Percentiles rank a stretch among this genome's conserved stretches.
phyloP scores from a whole-genome alignment of 2,888 invertebrate species.

The Dryococelus australis region DNA sequence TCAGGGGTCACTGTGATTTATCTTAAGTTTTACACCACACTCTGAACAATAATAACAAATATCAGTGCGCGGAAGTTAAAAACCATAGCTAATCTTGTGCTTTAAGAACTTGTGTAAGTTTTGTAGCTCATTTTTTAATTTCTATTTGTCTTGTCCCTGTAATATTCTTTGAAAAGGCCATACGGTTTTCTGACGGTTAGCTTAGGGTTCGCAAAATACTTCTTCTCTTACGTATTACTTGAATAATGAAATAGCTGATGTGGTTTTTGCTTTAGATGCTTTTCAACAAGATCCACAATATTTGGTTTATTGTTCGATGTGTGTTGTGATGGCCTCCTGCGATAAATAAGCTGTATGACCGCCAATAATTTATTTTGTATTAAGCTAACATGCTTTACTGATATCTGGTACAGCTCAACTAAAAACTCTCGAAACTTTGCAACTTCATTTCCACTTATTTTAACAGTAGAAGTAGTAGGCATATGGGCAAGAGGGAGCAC shows the following conservation, averaged over 20 bases:
- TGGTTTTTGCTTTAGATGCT: conserved; percentile 36
- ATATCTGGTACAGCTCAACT: conserved; percentile 27
- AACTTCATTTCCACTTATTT: background rate
- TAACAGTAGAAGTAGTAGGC: too few species aligned
- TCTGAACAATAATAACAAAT: conserved; percentile 43
- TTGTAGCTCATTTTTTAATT: conserved; percentile 24
- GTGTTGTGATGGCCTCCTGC: background rate
- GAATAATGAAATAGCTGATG: conserved; percentile 42
- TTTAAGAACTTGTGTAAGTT: conserved; percentile 44
- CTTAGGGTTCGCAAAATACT: conserved; percentile 39
- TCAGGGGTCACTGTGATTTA: conserved; percentile 33
- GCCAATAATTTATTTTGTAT: background rate
- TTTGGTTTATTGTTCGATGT: background rate
- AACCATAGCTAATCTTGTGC: conserved; percentile 37
- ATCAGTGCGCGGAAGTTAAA: conserved; percentile 42
- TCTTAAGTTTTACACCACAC: conserved; percentile 40
- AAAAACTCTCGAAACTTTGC: conserved; percentile 32
- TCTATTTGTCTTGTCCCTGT: background rate
- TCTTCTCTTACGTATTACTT: conserved; percentile 40
- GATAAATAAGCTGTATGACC: background rate
- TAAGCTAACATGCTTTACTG: conserved; percentile 31
- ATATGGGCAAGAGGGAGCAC: too few species aligned
- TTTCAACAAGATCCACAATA: background rate
- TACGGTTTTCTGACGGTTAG: conserved; percentile 29
- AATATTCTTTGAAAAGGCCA: background rate